phyloP scores from a whole-genome alignment of 2,797 vertebrate genomes.

The Chloroceryle amazona region DNA sequence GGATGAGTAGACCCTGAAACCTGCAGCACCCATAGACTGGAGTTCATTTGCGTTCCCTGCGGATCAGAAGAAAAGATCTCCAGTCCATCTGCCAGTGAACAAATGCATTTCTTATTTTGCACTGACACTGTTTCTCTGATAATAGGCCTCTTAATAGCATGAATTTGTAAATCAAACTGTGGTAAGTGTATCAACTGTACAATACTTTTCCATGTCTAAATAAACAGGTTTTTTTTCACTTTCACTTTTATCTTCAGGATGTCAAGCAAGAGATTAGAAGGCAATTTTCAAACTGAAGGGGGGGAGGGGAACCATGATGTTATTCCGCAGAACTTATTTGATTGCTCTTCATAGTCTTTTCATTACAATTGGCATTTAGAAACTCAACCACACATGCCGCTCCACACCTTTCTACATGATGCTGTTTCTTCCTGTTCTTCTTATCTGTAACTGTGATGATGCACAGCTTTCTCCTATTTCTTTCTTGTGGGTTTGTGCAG shows the following conservation, averaged over 20 bases:
- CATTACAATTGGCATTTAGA: constrained; percentile 87
- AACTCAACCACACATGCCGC: constrained; percentile 84
- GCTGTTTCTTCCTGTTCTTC: constrained; percentile 83
- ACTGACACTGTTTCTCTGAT: not conserved
- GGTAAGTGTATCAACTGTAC: constrained; percentile 38
- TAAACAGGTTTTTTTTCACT: constrained; percentile 49
- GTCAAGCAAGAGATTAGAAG: constrained; percentile 80
- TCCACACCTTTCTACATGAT: constrained; percentile 82
- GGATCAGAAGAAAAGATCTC: constrained; percentile 45
- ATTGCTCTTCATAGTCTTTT: constrained; percentile 84
- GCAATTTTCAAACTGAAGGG: constrained; percentile 73
- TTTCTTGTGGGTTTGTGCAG: constrained; percentile 90
- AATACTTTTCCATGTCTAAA: constrained; percentile 69
- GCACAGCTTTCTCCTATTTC: constrained; percentile 85
- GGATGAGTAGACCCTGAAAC: not conserved
- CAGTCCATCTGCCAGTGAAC: not conserved
- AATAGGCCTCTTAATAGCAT: constrained; percentile 31
- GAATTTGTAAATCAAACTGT: constrained; percentile 67
- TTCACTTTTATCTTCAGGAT: constrained; percentile 74
- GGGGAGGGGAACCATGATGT: constrained; percentile 47
- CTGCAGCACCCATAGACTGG: not conserved
- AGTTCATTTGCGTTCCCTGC: not conserved
- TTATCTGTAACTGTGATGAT: constrained; percentile 89
- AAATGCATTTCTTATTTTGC: constrained; percentile 38
- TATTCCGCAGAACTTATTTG: constrained; percentile 80